Evolutionary conservation across 2,888 invertebrate genomes (phyloP), one percentile per base, ranked within the genome.

Genomic region (Xanthostigma xanthostigma): DNA sequence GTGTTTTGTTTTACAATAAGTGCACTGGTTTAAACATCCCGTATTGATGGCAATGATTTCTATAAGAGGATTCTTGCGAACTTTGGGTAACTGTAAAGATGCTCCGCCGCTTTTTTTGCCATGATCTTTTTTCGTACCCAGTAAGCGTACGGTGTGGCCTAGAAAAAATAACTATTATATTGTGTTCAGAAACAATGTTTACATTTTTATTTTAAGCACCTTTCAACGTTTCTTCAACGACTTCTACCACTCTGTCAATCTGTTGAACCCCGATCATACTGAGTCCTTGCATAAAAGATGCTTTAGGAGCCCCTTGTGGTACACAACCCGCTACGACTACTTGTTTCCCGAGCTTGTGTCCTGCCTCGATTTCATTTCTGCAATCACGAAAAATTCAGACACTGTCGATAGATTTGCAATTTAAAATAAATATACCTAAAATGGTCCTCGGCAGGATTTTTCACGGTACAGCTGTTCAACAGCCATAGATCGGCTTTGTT

Each of bases 181-280:
- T 45, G 11, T n/a, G n/a, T 11, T 9, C 17, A 45, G 12, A 10
- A 11, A 41, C 9, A 46, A 1, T 8, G 33, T 46, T 46, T 3
- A 46, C 9, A 34, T 38, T 17, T 13, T 33, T 6, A 43, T 43
- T 27, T 12, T 13, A 41, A 50, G 64, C 62, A 71, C 91, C 96
- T 75, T 95, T 95, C 0, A 98, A 67, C 0, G 96, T 94, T 68
- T 98, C 96, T 64, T 97, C 97, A 0, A 98, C 96, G 0, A 97
- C 92, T 69, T 97, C 95, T 0, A 96, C 89, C 2, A 98, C 90
- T 51, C 95, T 73, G 64, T 98, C 96, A 51, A 98, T 97, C 71
- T 98, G 97, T 60, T 97, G 95, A 0, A 97, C 96, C 0, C 97
- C 97, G n/a, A 98, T 85, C 1, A 96, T 78, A 56, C 96, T 96